phyloP scores from a whole-genome alignment of 1,140 invertebrate genomes.

The Zophobas atratus region DNA sequence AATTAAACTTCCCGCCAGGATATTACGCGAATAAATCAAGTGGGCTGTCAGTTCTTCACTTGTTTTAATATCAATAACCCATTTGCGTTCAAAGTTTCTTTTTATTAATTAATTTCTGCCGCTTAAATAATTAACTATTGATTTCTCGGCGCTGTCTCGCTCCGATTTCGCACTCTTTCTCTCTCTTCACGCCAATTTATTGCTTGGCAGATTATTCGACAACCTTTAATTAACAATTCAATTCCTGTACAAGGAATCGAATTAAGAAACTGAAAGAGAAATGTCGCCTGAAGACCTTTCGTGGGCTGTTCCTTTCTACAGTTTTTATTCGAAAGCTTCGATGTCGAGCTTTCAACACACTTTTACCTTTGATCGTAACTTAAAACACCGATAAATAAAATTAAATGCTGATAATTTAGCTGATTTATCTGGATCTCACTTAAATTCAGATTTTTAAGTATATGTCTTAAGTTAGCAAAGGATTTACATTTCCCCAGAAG shows the following conservation, averaged over 20 bases:
- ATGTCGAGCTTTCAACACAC: too few relatives aligned
- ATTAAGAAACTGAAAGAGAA: constrained; percentile 28
- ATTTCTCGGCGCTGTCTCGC: constrained; percentile 19
- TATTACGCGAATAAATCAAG: constrained; percentile 63
- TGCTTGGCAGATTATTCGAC: constrained; percentile 38
- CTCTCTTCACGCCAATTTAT: constrained; percentile 28
- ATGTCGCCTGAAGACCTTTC: background rate
- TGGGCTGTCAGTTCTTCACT: constrained; percentile 56
- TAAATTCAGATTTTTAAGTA: too few relatives aligned
- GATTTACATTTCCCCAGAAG: too few relatives aligned
- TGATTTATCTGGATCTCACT: too few relatives aligned
- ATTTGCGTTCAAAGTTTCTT: constrained; percentile 43
- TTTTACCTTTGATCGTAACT: too few relatives aligned
- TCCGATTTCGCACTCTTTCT: background rate
- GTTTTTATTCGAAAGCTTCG: too few relatives aligned
- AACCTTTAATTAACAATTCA: constrained; percentile 41
- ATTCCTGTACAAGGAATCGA: constrained; percentile 34
- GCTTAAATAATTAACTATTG: constrained; percentile 46
- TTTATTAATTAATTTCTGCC: constrained; percentile 47
- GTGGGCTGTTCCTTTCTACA: too few relatives aligned
- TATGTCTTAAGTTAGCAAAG: too few relatives aligned
- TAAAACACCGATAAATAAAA: too few relatives aligned
- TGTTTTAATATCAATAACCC: constrained; percentile 63
- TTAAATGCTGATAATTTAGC: too few relatives aligned
- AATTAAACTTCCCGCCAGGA: constrained; percentile 63